phyloP scores from a whole-genome alignment of 2,888 invertebrate species.

The Elaeidobius kamerunicus region DNA sequence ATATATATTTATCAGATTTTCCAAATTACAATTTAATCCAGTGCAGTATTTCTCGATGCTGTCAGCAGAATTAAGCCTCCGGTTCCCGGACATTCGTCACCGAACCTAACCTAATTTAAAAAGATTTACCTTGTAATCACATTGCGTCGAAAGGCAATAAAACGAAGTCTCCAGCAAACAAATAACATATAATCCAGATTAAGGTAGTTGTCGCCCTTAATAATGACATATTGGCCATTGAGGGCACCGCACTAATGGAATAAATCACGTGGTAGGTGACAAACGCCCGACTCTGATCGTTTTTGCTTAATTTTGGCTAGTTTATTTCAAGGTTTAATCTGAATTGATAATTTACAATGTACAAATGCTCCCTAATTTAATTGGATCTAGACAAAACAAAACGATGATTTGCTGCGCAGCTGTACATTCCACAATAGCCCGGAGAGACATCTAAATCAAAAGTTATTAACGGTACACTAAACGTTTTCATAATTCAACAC shows the following conservation, averaged over 20 bases:
- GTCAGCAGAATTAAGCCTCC: no score
- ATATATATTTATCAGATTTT: no score
- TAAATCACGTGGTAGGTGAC: constrained; percentile 36
- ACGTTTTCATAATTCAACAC: constrained; percentile 31
- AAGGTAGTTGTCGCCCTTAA: constrained; percentile 43
- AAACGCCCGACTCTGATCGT: constrained; percentile 20
- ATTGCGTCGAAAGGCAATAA: constrained; percentile 37
- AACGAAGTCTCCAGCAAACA: constrained; percentile 42
- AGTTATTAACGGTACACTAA: constrained; percentile 26
- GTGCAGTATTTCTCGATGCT: no score
- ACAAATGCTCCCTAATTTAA: no score
- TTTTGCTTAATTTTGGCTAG: constrained; percentile 29
- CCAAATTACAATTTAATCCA: no score
- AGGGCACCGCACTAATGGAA: constrained; percentile 31
- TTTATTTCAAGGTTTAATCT: no score
- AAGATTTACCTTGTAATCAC: constrained; percentile 23
- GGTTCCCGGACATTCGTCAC: neutral
- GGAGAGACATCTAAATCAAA: constrained; percentile 23
- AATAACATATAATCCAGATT: constrained; percentile 45
- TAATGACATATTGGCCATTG: constrained; percentile 40
- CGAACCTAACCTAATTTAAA: constrained; percentile 15
- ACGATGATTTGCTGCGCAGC: no score
- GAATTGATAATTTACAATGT: no score
- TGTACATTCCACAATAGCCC: constrained; percentile 11
- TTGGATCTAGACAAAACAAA: no score